Evolutionary conservation across 2,888 invertebrate genomes (phyloP), one percentile per base, ranked within the genome.

Genomic region (Crioceris asparagi): DNA sequence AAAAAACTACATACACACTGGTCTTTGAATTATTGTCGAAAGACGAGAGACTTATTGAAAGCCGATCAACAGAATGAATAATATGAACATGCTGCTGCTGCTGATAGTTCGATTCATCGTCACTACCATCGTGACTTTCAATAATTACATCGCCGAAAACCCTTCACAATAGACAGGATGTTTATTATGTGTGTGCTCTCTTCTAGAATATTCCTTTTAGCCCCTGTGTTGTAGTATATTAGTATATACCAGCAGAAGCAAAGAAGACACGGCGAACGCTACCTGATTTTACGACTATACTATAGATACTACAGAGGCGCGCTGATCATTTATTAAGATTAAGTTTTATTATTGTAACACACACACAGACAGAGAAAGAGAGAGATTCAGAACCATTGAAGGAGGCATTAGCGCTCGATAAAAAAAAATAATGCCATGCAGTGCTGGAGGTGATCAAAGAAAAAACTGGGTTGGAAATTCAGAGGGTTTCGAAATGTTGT

Each of bases 81-180:
- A n/a, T n/a, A n/a, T n/a, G n/a, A n/a, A n/a, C n/a, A n/a, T n/a
- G n/a, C n/a, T n/a, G n/a, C n/a, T n/a, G n/a, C n/a, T n/a, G n/a
- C n/a, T n/a, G n/a, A n/a, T n/a, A n/a, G n/a, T n/a, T n/a, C n/a
- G n/a, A n/a, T n/a, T n/a, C n/a, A n/a, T n/a, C n/a, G n/a, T n/a
- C n/a, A n/a, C n/a, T n/a, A n/a, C n/a, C n/a, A 43, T 45, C 51
- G 47, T 53, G 52, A 51, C 51, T 53, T 51, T 49, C 50, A 50
- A 51, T 53, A 51, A 52, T 49, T 49, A 49, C 49, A 46, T 49
- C 49, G 44, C 40, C 38, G 32, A 40, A 45, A 45, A 41, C 40
- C 38, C 32, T 39, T 43, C 42, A 54, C 54, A 56, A 56, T 54
- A 51, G 54, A 51, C 56, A 55, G 56, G 56, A 56, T 56, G 56